These are phyloP conservation scores for Gymnothorax reevesii DNA, from an alignment of 2,797 vertebrate species.

Conservation along the genomic window DNA sequence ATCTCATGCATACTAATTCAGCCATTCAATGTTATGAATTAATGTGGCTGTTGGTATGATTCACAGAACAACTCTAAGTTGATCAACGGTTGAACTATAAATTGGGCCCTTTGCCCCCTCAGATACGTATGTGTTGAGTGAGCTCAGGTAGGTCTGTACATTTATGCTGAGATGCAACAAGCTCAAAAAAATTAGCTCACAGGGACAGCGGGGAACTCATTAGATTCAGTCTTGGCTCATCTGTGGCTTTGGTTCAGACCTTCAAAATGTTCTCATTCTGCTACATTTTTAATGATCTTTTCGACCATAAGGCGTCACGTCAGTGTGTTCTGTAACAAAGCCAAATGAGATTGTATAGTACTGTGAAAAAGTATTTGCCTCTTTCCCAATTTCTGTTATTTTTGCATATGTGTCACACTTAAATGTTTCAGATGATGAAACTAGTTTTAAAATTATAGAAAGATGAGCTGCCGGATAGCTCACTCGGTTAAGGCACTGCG, in stretches of 20 bases:
- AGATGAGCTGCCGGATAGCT: too few relatives aligned
- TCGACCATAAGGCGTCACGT: background rate
- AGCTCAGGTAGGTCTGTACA: background rate
- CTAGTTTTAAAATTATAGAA: too few relatives aligned
- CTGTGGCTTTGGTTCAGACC: background rate
- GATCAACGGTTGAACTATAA: background rate
- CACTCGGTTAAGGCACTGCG: too few relatives aligned
- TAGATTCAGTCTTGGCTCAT: background rate
- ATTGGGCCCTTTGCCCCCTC: background rate
- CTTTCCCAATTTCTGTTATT: too few relatives aligned
- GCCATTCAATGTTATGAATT: background rate
- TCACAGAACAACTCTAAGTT: background rate
- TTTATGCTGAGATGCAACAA: background rate
- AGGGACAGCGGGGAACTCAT: background rate
- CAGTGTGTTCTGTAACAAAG: background rate
- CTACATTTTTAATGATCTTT: background rate
- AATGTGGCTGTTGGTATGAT: background rate
- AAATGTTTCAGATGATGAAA: too few relatives aligned
- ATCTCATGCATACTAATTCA: background rate
- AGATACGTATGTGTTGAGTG: background rate
- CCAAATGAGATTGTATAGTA: background rate
- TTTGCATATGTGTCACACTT: too few relatives aligned
- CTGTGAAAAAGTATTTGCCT: too few relatives aligned
- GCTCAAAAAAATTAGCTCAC: background rate
- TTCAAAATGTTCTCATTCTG: background rate